Base-by-base conservation (phyloP, 2,797 vertebrate species). In the Sorex maritimensis region DNA sequence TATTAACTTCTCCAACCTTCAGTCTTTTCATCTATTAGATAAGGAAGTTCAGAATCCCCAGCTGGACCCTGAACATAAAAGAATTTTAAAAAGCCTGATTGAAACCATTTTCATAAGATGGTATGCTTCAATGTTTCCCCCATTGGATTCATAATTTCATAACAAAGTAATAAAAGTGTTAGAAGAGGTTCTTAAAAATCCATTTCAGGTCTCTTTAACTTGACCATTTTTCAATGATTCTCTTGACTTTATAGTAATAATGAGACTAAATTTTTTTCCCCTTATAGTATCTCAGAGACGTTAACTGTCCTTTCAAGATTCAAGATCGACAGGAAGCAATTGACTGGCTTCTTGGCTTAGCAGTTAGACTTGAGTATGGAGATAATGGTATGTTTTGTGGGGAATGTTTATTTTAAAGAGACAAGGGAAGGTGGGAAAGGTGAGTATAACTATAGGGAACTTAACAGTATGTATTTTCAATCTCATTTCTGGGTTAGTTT, bases 331-430 rank as follows among this genome's bases (percentile, higher is more conserved):
- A 98, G 28, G 99, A 99, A 97, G 98, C 98, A 0, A 97, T 99
- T 74, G 99, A 99, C 97, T 99, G 99, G 99, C 97, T 99, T 13
- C 98, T 99, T 38, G 99, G 99, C 44, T 98, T 99, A 95, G 99
- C 99, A 12, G 99, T 99, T 41, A 98, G 99, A 71, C 99, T 99
- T 6, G 99, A 99, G 95, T 99, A 99, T 73, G 99, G 99, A 96
- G 99, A 99, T 97, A 99, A 99, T 49, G 99, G 99, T 99, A 98
- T 1, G 97, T 96, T 93, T 95, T 88, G 26, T 90, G 87, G 67
- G 55, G 6, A 86, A 30, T 81, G 12, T 52, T 2, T 88, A 24
- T 91, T 90, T 90, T 75, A 69, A 63, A 74, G 15, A 91, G 12
- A 87, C 34, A 46, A 83, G 34, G 11, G 80, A 85, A 14, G 19